Evolutionary conservation across 1,140 invertebrate species (phyloP), one percentile per base, ranked within the genome.

Genomic region (Caenorhabditis tropicalis): DNA sequence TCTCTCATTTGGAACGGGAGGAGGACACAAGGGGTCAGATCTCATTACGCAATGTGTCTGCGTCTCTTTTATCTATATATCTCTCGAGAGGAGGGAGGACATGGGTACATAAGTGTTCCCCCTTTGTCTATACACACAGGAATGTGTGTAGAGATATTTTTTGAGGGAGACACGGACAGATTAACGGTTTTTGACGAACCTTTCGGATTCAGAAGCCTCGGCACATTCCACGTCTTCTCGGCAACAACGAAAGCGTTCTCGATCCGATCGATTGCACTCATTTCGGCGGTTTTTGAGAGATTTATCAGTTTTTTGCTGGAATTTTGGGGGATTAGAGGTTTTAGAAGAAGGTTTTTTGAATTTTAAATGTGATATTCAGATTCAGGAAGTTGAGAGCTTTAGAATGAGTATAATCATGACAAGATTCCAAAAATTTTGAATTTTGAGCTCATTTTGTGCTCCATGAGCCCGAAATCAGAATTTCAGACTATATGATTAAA

Each of bases 191-290:
- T 39, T 36, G 43, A 39, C 74, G 0, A 1, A 90, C 88, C 88
- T 86, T 89, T 90, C 1, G 88, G 58, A 43, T 79, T 82, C 39
- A 90, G 74, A 16, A 90, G 84, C 33, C 88, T 83, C 1, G 90
- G 87, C 33, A 88, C 90, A 33, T 83, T 81, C 46, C 89, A 88
- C 33, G 89, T 81, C 58, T 83, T 84, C 51, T 88, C 87, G 1
- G 89, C 90, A 15, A 90, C 43, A 27, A 29, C 81, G 33, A 90
- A 87, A 4, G 89, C 89, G 79, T 89, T 84, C 29, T 90, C 90
- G 29, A 90, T 81, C 29, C 89, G 65, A 16, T 90, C 89, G 56
- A 88, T 86, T 7, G 89, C 90, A 15, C 88, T 74, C 86, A 90
- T 87, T 56, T 84, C 86, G 24, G 84, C 56, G 15, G 91, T 82